phyloP scores from a whole-genome alignment of 2,797 vertebrate genomes.

The Onychomys arenicola region DNA sequence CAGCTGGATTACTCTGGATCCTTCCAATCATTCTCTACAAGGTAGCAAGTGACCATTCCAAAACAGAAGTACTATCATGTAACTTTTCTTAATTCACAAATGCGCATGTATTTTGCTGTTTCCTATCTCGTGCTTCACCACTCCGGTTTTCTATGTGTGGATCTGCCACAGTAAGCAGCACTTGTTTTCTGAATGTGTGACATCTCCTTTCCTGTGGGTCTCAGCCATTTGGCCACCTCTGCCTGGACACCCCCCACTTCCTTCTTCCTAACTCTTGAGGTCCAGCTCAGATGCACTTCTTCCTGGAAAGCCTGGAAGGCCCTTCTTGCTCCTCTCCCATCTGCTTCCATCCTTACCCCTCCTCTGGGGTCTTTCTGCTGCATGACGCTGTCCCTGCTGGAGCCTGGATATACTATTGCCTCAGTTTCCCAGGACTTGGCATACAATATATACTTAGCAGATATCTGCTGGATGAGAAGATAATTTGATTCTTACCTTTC shows the following conservation, averaged over 20 bases:
- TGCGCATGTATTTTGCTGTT: background rate
- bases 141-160: background rate
- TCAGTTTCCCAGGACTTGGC: background rate
- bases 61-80: background rate
- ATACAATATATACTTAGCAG: background rate
- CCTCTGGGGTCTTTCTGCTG: background rate
- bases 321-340: background rate
- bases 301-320: background rate
- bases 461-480: slow-evolving; percentile 13
- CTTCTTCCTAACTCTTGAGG: background rate
- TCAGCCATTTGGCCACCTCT: background rate
- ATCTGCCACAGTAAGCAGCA: background rate
- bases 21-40: background rate
- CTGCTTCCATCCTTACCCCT: background rate
- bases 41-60: background rate
- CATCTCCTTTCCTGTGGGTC: background rate
- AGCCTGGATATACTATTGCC: background rate
- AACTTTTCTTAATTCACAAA: background rate
- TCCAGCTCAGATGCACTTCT: background rate
- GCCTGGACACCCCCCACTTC: background rate
- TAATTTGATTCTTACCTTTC: slow-evolving; percentile 91
- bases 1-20: background rate
- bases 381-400: background rate
- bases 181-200: background rate
- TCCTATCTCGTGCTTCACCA: background rate